Evolutionary conservation across 2,113 vertebrate genomes (phyloP).

Genomic region (Oxyruncus cristatus): DNA sequence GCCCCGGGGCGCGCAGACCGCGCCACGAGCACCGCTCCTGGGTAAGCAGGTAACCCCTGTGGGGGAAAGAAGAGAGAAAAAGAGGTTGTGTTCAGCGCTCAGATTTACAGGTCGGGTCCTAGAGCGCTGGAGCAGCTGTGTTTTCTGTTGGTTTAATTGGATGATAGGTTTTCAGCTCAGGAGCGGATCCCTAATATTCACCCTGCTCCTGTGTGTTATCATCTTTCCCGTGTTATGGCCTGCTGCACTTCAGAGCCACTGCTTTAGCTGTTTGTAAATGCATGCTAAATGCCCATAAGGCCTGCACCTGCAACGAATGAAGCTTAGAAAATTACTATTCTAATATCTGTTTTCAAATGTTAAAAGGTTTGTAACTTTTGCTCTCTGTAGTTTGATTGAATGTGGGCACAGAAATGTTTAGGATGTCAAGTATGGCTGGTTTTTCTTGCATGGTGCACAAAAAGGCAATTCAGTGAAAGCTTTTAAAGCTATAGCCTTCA

Average conservation of each 20-base stretch:
- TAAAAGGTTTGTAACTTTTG: not conserved
- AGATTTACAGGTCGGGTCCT: not conserved
- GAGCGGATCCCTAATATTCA: not conserved
- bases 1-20: rapidly evolving
- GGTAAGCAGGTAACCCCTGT: not conserved
- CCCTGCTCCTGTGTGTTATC: not conserved
- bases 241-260: not conserved
- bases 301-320: not conserved
- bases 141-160: conserved; percentile 10
- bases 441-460: not conserved
- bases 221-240: not conserved
- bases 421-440: not conserved
- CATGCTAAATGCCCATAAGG: not conserved
- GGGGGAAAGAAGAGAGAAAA: not conserved
- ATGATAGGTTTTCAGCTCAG: not conserved
- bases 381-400: not conserved
- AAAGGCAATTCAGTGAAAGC: not conserved
- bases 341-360: not conserved
- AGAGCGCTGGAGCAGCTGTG: not conserved
- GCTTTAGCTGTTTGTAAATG: not conserved
- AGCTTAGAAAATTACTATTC: not conserved
- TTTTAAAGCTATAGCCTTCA: not conserved
- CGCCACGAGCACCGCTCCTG: rapidly evolving
- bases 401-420: not conserved
- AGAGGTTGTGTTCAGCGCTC: not conserved